Conservation (phyloP, 2,797 vertebrate species). For the Delichon dasypus region DNA sequence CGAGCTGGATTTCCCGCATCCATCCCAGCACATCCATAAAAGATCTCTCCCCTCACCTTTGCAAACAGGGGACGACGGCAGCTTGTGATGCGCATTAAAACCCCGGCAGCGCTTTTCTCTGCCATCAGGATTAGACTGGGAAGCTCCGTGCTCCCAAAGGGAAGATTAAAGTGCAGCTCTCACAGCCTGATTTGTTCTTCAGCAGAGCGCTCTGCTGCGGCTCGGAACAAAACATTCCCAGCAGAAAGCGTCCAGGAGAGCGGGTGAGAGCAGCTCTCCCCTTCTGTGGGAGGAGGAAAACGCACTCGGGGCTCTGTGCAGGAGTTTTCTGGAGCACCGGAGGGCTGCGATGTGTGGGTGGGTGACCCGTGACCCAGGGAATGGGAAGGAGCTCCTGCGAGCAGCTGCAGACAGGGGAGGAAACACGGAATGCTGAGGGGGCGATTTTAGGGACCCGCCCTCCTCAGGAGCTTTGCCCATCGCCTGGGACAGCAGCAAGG, state of each 20-base stretch:
- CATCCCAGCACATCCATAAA: not conserved
- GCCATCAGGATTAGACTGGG: not conserved
- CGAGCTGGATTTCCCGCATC: not conserved
- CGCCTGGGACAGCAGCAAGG: not conserved
- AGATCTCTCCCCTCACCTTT: not conserved
- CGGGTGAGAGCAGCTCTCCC: not conserved
- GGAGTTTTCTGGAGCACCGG: not conserved
- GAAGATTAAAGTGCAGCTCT: conserved; percentile 28
- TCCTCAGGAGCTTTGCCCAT: not conserved
- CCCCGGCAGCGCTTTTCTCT: not conserved
- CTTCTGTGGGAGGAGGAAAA: not conserved
- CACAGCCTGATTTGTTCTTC: not conserved
- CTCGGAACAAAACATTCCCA: conserved; percentile 22
- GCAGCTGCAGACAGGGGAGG: not conserved
- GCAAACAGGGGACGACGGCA: not conserved
- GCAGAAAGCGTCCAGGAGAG: not conserved
- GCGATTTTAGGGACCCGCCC: rapidly evolving
- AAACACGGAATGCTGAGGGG: rapidly evolving
- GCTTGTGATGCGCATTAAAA: not conserved
- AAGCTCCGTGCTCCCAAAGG: conserved; percentile 31
- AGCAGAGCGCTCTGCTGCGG: not conserved
- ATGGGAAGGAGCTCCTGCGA: not conserved
- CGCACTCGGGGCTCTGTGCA: not conserved
- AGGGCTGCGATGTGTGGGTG: not conserved
- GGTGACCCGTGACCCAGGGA: not conserved